Base-by-base conservation (phyloP, 1,140 invertebrate species). In the Lethocerus indicus region DNA sequence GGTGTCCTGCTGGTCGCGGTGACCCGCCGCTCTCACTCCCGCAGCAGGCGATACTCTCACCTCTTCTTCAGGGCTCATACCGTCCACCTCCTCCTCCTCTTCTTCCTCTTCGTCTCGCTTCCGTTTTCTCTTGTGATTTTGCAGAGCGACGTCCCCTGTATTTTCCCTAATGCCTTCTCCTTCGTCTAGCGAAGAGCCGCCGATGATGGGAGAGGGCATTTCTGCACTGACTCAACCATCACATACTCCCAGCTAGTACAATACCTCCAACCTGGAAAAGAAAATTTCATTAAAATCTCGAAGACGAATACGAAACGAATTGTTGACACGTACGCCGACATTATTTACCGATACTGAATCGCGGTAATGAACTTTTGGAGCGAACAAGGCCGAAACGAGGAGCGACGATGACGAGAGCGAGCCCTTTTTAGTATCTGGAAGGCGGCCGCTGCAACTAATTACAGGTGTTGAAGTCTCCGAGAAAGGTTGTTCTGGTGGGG, bases 41-140 rank as follows among this genome's bases (percentile, higher is more conserved):
- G 68, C 67, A 59, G 71, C 66, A 59, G 72, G 72, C 61, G 71
- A 70, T 61, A 66, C 65, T 49, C 66, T 65, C 18, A 64, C 71
- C 65, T 77, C 75, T 63, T 77, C 74, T 64, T 76, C 74, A 56
- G 74, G 74, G 66, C 74, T 76, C 74, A 76, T 76, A n/a, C n/a
- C n/a, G n/a, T n/a, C n/a, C 61, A 64, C 64, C 59, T 63, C 60
- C 55, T 64, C 64, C 45, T 27, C 41, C 50, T 26, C 28, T 39
- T 41, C n/a, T 16, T 39, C 35, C 48, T 55, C 46, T 47, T 25
- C 50, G 32, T 47, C 35, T 16, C 28, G 35, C 29, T 42, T 40
- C 18, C 26, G 44, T 47, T 49, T 35, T 16, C 29, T 35, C 25
- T 46, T 41, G 14, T 43, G 44, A 23, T 23, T 23, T 25, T 25